These are phyloP conservation scores for Copsychus sechellarum DNA, from an alignment of 2,113 vertebrate species.

Conservation along the genomic window DNA sequence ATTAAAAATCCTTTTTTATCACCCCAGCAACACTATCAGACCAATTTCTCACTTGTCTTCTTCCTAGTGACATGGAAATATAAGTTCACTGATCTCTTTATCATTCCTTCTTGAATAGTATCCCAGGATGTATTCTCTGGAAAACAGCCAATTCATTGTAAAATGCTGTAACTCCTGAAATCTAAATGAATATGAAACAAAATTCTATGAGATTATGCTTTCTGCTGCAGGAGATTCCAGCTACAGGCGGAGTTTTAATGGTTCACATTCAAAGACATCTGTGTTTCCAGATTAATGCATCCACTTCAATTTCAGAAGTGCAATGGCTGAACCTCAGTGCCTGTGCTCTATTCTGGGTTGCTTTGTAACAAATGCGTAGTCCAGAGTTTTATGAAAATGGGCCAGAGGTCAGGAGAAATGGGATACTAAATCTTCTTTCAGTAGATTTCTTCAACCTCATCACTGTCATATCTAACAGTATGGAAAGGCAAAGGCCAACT, in stretches of 20 bases:
- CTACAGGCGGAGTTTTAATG: not conserved
- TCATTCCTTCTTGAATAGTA: not conserved
- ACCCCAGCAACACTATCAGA: not conserved
- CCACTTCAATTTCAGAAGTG: not conserved
- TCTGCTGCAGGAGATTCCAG: not conserved
- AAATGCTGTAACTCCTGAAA: not conserved
- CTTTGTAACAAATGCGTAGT: not conserved
- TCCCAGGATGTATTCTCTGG: not conserved
- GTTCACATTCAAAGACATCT: not conserved
- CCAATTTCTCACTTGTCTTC: not conserved
- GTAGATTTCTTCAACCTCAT: not conserved
- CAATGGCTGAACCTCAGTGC: not conserved
- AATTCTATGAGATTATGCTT: not conserved
- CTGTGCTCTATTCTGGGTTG: not conserved
- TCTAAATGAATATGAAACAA: not conserved
- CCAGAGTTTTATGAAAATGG: not conserved
- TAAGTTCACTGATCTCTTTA: constrained; percentile 5
- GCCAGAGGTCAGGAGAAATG: not conserved
- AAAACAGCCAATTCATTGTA: not conserved
- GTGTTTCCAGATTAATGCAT: not conserved
- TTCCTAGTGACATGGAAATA: not conserved
- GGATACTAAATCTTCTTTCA: not conserved
- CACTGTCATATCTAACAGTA: not conserved
- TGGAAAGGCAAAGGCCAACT: not conserved
- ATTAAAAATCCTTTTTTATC: constrained; percentile 25